Conservation (phyloP, 35 echinoderm and acorn worm genomes). For the Acanthaster planci region DNA sequence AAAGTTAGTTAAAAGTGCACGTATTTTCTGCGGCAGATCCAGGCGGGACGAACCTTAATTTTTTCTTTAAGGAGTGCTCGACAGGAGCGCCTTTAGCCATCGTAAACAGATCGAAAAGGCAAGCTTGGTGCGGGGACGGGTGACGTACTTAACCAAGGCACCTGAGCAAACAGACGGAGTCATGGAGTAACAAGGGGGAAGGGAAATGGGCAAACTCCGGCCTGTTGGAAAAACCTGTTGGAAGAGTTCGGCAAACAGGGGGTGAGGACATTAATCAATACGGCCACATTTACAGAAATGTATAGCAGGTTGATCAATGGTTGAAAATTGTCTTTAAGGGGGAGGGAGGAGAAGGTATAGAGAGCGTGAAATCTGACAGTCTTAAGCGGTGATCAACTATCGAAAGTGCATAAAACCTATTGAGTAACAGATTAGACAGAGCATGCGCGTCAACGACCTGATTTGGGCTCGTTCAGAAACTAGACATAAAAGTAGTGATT, state of each 20-base stretch:
- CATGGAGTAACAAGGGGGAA: not conserved
- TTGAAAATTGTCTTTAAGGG: not conserved
- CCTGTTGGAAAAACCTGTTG: not conserved
- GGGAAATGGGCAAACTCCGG: not conserved
- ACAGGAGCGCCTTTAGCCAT: too few species aligned
- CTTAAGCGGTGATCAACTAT: not conserved
- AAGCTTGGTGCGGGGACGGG: not conserved
- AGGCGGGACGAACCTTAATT: too few species aligned
- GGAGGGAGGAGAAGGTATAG: not conserved
- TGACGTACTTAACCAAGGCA: not conserved
- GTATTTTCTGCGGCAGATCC: too few species aligned
- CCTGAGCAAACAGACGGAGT: not conserved
- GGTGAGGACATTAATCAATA: slow-evolving; percentile 15
- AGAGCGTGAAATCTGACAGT: not conserved
- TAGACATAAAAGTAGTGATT: not conserved
- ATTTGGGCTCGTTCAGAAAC: not conserved
- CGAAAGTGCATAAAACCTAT: not conserved
- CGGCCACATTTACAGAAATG: not conserved
- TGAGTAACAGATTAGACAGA: not conserved
- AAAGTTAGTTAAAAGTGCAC: too few species aligned
- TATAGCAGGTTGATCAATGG: slow-evolving; percentile 13
- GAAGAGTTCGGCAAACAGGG: slow-evolving; percentile 1
- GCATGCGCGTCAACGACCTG: too few species aligned
- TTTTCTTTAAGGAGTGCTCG: too few species aligned
- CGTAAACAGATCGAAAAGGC: too few species aligned